Base-by-base conservation (phyloP, 2,113 vertebrate genomes). In the Cyanoramphus novaezelandiae region DNA sequence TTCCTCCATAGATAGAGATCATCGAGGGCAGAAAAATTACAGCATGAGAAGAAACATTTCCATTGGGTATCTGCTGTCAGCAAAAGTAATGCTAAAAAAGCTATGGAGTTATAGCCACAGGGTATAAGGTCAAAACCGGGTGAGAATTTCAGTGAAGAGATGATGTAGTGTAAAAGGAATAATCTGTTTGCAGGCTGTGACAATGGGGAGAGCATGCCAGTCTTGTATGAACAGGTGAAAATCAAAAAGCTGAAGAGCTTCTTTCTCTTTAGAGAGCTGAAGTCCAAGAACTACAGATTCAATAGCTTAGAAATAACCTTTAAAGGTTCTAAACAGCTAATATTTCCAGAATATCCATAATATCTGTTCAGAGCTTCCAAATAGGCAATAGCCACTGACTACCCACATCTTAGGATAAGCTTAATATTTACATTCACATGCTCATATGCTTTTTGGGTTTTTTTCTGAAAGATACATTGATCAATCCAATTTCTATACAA, bases 1-100 rank as follows among this genome's bases (percentile, higher is more conserved):
- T 95, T 93, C 80, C 72, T 93, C 50, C 7, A 2, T 21, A 78
- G 64, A 77, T 9, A 83, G 72, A 78, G 80, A 91, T 82, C 88
- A 94, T 19, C 3, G 3, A 91, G 88, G 60, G 60, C 86, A 96
- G 76, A 92, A 81, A 90, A 94, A 83, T 69, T 86, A 77, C 55
- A 46, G 76, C 82, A 57, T 7, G n/a, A 39, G 78, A 21, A 43
- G 46, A 70, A 86, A 74, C 13, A 33, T 81, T 95, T 86, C 60
- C 25, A 39, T 53, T 63, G 50, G 60, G 17, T 70, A 21, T 67
- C 70, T 83, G 31, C 62, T 80, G 74, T 59, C 39, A 52, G 62
- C 8, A 11, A 72, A 92, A 93, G 46, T 0, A 0, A n/a, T 62
- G 63, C 31, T 94, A 39, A 81, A 77, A 83, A 77, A 68, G 53